Base-by-base conservation (phyloP, 1,140 invertebrate genomes). In the Drosophila pachea region DNA sequence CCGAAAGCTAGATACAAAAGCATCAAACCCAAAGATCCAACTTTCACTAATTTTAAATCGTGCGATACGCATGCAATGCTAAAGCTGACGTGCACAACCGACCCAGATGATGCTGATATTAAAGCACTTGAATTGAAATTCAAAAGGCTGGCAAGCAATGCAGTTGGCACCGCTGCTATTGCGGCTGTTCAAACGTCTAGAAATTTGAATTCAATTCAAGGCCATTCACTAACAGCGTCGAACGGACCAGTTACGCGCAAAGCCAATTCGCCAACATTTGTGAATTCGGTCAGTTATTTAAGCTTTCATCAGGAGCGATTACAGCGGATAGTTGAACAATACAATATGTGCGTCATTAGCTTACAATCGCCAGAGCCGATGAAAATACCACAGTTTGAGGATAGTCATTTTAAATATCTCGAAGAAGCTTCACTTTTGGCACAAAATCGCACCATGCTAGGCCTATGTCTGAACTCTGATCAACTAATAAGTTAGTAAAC, bases 401-500 rank as follows among this genome's bases (percentile, higher is more conserved):
- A 77, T 7, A 49, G 32, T 4, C 60, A 68, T 42, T 74, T 77
- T 58, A 68, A 48, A 48, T 62, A 68, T 49, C 67, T 79, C 29
- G 76, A 79, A 45, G 67, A 73, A 48, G 22, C 64, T 45, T 60
- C 76, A 22, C 53, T 79, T 29, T 63, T 79, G 61, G 64, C 72
- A 38, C 76, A 79, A 42, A 79, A 79, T 56, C 65, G 68, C 14
- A 54, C 67, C 8, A 79, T 79, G 76, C 56, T 78, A 32, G 59
- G 56, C 42, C 36, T 55, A 55, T 78, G 76, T 74, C 64, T 66
- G n/a, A 74, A 78, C 40, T 56, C 63, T 33, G 64, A 74, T 58
- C 42, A 53, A 42, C 43, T 73, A n/a, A 74, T 78, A 43, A 70
- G 35, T 62, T 78, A 56, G 68, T 61, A 52, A 54, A 66, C 36